Evolutionary conservation across 1,140 invertebrate genomes (phyloP).

Genomic region (Globodera rostochiensis): DNA sequence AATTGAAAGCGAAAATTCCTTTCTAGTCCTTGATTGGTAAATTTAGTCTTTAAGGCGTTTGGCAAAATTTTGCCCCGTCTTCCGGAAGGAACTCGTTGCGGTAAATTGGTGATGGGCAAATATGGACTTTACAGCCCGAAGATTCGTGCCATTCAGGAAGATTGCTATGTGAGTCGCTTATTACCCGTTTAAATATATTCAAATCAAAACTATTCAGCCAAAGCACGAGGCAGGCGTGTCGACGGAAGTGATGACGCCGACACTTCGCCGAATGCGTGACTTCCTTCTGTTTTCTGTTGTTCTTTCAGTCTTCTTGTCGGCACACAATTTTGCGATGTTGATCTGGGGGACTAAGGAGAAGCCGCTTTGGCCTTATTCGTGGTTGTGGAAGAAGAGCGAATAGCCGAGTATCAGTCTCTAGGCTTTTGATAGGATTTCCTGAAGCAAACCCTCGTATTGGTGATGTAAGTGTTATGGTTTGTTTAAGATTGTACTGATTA

Average conservation of each 20-base stretch:
- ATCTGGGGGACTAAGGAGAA: conserved; percentile 3
- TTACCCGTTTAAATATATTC: background rate
- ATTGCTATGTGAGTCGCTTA: conserved; percentile 43
- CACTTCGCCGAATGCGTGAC: background rate
- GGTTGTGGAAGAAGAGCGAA: background rate
- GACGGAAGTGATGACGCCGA: conserved; percentile 1
- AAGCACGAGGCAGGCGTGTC: conserved; percentile 6
- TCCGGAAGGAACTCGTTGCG: conserved; percentile 61
- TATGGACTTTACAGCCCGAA: conserved; percentile 62
- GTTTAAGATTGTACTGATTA: too few relatives aligned
- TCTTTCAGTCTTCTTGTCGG: background rate
- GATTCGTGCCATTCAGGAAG: conserved; percentile 52
- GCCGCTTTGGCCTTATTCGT: conserved; percentile 17
- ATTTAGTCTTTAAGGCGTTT: conserved; percentile 22
- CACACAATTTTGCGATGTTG: conserved; percentile 7
- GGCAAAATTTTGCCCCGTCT: conserved; percentile 65
- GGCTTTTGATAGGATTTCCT: too few relatives aligned
- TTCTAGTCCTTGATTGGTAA: background rate
- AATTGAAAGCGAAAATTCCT: too few relatives aligned
- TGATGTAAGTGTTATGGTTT: too few relatives aligned
- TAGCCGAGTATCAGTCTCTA: too few relatives aligned
- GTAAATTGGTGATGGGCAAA: conserved; percentile 64
- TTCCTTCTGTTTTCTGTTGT: background rate
- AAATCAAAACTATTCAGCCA: background rate
- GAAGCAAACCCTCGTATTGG: too few relatives aligned